A percentile compares a stretch with the other conserved stretches of the same genome.
Evolutionary conservation across 2,113 vertebrate genomes (phyloP).

Genomic region (Rattus rattus): DNA sequence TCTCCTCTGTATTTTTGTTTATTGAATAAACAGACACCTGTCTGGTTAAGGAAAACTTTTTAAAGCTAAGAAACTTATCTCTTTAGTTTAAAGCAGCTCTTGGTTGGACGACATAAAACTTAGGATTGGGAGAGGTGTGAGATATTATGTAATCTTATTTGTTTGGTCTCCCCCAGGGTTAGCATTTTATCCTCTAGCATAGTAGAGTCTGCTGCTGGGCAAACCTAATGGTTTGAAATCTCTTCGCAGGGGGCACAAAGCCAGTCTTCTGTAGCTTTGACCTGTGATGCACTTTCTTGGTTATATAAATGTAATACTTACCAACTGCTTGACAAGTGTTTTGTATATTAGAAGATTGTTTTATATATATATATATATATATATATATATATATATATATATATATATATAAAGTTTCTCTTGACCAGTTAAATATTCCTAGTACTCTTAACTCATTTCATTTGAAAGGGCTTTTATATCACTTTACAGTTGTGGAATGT

Average conservation of each 20-base stretch:
- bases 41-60: conserved; percentile 68
- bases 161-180: not conserved
- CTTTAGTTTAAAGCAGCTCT: conserved; percentile 47
- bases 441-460: conserved; percentile 21
- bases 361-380: not conserved
- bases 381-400: not conserved
- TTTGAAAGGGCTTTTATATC: conserved; percentile 35
- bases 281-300: not conserved
- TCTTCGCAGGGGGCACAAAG: not conserved
- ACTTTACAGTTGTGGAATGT: not conserved
- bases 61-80: conserved; percentile 54
- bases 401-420: conserved; percentile 3
- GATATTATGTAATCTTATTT: not conserved
- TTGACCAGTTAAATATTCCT: conserved; percentile 18
- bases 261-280: not conserved
- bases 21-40: conserved; percentile 80
- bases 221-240: not conserved
- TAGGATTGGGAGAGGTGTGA: not conserved
- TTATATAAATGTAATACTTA: not conserved
- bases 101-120: conserved; percentile 39
- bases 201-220: not conserved
- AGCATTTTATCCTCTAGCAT: conserved; percentile 6
- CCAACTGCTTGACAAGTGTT: not conserved
- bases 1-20: conserved; percentile 84
- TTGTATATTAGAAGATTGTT: conserved; percentile 20